Conservation (phyloP, 2,797 vertebrate species). For the Choloepus didactylus region DNA sequence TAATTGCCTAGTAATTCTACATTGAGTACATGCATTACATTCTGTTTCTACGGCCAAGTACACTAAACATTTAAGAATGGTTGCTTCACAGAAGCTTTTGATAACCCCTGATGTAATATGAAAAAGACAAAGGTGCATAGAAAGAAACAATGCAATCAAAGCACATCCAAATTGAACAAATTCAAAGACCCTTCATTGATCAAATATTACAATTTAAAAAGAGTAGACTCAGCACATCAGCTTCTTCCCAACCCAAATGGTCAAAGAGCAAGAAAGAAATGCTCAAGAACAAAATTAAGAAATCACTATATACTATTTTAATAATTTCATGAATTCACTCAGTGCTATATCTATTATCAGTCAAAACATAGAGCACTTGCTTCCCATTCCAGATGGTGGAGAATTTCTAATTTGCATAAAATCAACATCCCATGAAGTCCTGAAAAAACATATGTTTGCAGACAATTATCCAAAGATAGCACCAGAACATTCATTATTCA, state of each 20-base stretch:
- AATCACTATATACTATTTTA: conserved; percentile 30
- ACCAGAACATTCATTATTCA: conserved; percentile 52
- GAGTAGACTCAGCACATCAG: not conserved
- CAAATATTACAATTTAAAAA: not conserved
- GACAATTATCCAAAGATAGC: conserved; percentile 39
- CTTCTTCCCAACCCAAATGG: not conserved
- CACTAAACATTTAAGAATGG: not conserved
- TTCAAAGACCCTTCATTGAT: not conserved
- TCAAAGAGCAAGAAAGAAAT: not conserved
- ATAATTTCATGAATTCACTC: conserved; percentile 52
- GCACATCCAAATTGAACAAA: not conserved
- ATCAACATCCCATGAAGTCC: conserved; percentile 57
- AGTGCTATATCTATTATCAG: conserved; percentile 34
- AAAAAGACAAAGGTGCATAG: not conserved
- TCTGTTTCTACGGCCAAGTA: not conserved
- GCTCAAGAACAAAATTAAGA: not conserved
- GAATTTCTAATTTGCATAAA: conserved; percentile 64
- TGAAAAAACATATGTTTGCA: conserved; percentile 53
- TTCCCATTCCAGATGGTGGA: conserved; percentile 47
- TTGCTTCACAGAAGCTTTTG: not conserved
- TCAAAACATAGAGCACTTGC: conserved; percentile 24
- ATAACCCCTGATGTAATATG: not conserved
- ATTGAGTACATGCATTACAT: not conserved
- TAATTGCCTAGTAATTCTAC: not conserved
- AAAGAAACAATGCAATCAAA: not conserved